These are phyloP conservation scores for Lysandra coridon DNA, from an alignment of 2,888 invertebrate species.

Conservation along the genomic window DNA sequence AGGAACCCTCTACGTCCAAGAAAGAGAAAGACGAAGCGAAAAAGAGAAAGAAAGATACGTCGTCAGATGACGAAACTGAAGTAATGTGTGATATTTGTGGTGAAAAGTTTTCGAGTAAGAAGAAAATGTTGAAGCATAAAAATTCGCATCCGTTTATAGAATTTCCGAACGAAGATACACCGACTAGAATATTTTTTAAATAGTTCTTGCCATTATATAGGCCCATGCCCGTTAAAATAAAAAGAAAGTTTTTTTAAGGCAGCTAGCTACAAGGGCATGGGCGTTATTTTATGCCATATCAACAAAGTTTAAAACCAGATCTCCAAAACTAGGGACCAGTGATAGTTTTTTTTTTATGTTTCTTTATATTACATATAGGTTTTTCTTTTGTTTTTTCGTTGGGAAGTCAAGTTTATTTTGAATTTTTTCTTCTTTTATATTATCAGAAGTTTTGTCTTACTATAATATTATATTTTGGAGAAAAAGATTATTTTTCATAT, in stretches of 20 bases:
- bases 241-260: background rate
- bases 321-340: constrained; percentile 12
- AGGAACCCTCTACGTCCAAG: constrained; percentile 51
- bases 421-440: background rate
- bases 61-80: constrained; percentile 38
- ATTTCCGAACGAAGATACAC: constrained; percentile 72
- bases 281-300: background rate
- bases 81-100: constrained; percentile 71
- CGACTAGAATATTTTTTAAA: constrained; percentile 77
- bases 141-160: constrained; percentile 74
- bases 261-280: background rate
- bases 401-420: background rate
- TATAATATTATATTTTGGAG: background rate
- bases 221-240: background rate
- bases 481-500: background rate
- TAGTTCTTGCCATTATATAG: constrained; percentile 51
- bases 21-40: constrained; percentile 42
- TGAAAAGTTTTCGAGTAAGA: constrained; percentile 60
- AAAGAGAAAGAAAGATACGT: constrained; percentile 49
- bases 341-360: background rate
- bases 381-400: background rate
- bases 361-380: background rate
- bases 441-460: too few relatives aligned
- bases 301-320: background rate
- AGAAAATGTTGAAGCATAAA: constrained; percentile 68